Conservation (phyloP, 2,888 invertebrate species). For the Choreutis nemorana region DNA sequence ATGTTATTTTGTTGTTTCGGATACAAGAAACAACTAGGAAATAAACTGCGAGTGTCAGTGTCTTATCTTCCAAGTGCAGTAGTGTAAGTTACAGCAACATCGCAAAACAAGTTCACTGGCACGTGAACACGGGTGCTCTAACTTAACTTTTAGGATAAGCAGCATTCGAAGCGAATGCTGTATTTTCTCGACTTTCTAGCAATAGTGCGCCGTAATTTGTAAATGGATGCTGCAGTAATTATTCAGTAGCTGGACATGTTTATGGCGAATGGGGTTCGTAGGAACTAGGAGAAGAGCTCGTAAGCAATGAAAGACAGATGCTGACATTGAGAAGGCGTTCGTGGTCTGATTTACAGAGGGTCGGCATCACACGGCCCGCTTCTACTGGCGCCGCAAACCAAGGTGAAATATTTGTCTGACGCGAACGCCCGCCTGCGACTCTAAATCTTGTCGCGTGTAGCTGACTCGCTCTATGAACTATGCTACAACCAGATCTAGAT, state of each 20-base stretch:
- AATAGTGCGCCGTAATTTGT: too few relatives aligned
- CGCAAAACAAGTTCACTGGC: conserved; percentile 47
- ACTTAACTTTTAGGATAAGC: conserved; percentile 19
- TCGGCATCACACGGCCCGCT: conserved; percentile 16
- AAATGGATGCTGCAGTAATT: too few relatives aligned
- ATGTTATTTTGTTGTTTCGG: too few relatives aligned
- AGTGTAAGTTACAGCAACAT: conserved; percentile 29
- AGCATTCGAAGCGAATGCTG: too few relatives aligned
- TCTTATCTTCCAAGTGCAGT: conserved; percentile 35
- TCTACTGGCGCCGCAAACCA: conserved; percentile 31
- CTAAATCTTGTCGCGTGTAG: conserved; percentile 56
- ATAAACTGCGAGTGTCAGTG: too few relatives aligned
- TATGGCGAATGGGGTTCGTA: too few relatives aligned
- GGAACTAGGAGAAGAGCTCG: too few relatives aligned
- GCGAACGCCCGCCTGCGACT: conserved; percentile 24
- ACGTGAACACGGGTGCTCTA: conserved; percentile 22
- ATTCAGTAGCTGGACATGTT: too few relatives aligned
- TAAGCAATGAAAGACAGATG: conserved; percentile 19
- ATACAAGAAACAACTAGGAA: too few relatives aligned
- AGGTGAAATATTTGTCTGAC: conserved; percentile 54
- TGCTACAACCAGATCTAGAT: conserved; percentile 19
- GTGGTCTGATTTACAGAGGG: conserved; percentile 21
- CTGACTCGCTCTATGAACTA: conserved; percentile 20
- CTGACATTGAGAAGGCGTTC: conserved; percentile 10
- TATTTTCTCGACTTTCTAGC: too few relatives aligned